Conservation (phyloP, 92 coral and sea anemone species). For the Paragorgia papillata region DNA sequence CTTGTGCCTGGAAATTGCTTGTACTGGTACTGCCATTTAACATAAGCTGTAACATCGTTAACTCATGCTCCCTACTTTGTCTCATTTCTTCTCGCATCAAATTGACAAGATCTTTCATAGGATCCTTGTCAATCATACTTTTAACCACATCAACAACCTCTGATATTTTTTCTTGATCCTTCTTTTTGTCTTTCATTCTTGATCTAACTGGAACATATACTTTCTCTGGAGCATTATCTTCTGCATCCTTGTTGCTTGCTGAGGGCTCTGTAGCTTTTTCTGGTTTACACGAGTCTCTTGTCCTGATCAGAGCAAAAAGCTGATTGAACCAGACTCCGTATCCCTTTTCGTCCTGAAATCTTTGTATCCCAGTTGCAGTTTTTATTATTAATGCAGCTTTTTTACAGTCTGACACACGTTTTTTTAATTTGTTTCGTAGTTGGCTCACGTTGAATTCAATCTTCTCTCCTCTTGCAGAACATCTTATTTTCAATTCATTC, state of each 20-base stretch:
- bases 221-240: conserved; percentile 7
- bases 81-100: conserved; percentile 24
- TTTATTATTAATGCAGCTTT: neutral
- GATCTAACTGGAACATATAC: too few species aligned
- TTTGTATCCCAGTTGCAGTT: conserved; percentile 4
- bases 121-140: conserved; percentile 2
- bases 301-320: neutral
- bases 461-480: conserved; percentile 3
- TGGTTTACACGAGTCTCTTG: conserved; percentile 32
- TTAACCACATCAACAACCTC: conserved; percentile 9
- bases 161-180: neutral
- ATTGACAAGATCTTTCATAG: neutral
- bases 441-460: neutral
- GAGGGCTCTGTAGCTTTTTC: conserved; percentile 14
- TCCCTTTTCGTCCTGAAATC: neutral
- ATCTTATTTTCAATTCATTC: conserved; percentile 20
- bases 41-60: conserved; percentile 25
- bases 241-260: neutral
- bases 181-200: too few species aligned
- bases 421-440: conserved; percentile 15
- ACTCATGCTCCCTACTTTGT: conserved; percentile 19
- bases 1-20: neutral
- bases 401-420: conserved; percentile 23
- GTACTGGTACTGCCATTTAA: neutral
- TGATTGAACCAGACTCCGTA: conserved; percentile 14